Evolutionary conservation across 1,140 invertebrate species (phyloP).

Genomic region (Polypedilum vanderplanki): DNA sequence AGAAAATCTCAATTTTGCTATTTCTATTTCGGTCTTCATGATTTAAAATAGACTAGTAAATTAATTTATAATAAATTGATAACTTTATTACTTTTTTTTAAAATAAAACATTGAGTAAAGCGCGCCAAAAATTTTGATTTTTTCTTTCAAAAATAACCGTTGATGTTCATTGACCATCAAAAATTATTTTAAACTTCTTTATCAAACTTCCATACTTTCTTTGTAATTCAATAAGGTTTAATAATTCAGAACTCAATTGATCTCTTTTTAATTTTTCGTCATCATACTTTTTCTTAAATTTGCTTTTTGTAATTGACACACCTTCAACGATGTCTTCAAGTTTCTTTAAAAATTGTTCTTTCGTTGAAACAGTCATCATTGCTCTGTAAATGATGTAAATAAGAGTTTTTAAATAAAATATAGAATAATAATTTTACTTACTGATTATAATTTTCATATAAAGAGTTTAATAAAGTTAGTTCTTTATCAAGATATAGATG

Average conservation of each 20-base stretch:
- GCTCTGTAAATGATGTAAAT: constrained; percentile 48
- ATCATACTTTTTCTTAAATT: constrained; percentile 57
- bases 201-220: constrained; percentile 77
- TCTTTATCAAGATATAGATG: constrained; percentile 88
- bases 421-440: constrained; percentile 49
- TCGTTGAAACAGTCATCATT: constrained; percentile 58
- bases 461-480: constrained; percentile 84
- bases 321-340: constrained; percentile 81
- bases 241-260: constrained; percentile 60
- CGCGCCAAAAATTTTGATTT: too few species aligned
- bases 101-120: too few species aligned
- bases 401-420: constrained; percentile 31
- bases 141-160: too few species aligned
- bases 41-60: too few species aligned
- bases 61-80: too few species aligned
- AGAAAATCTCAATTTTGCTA: too few species aligned
- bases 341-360: constrained; percentile 82
- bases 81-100: too few species aligned
- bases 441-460: constrained; percentile 87
- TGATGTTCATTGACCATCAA: neutral
- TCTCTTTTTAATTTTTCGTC: constrained; percentile 68
- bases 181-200: constrained; percentile 65
- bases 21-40: too few species aligned
- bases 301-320: constrained; percentile 71
- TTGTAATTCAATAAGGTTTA: constrained; percentile 70